A percentile compares a stretch with the other conserved stretches of the same genome.
These are phyloP conservation scores for Scalopus aquaticus DNA, from an alignment of 2,113 vertebrate genomes.

Conservation along the genomic window DNA sequence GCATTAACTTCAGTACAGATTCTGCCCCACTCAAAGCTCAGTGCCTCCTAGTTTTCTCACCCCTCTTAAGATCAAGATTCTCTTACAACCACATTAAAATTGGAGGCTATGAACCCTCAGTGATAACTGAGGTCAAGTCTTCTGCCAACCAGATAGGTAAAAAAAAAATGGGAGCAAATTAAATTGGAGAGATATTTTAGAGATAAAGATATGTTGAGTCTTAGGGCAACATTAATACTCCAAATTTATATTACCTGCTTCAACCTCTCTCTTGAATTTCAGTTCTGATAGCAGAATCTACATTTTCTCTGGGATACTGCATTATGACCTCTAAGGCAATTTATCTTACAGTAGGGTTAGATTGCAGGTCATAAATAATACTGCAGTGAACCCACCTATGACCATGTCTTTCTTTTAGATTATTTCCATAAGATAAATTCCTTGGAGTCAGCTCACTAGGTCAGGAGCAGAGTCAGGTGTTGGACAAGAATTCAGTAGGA, in stretches of 20 bases:
- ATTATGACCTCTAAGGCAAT: constrained; percentile 50
- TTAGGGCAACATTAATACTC: constrained; percentile 54
- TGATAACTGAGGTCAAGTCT: constrained; percentile 6
- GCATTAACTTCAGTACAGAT: neutral
- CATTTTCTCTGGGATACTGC: constrained; percentile 53
- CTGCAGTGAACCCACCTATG: constrained; percentile 41
- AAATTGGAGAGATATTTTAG: constrained; percentile 36
- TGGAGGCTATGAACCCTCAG: neutral
- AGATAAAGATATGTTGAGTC: constrained; percentile 58
- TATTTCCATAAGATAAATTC: constrained; percentile 57
- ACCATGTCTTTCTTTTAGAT: constrained; percentile 58
- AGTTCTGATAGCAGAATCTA: constrained; percentile 61
- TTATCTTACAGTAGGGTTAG: constrained; percentile 48
- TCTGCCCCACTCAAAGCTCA: neutral
- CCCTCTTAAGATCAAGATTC: neutral
- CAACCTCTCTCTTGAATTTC: constrained; percentile 40
- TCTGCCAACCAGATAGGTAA: constrained; percentile 42
- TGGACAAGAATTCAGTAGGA: constrained; percentile 1
- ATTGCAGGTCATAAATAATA: constrained; percentile 62
- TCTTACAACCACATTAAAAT: neutral
- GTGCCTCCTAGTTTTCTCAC: neutral
- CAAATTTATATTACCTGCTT: constrained; percentile 58
- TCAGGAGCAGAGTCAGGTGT: constrained; percentile 28
- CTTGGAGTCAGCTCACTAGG: constrained; percentile 27
- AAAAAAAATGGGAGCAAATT: constrained; percentile 40